phyloP scores from a whole-genome alignment of 1,140 invertebrate genomes.

The Microplitis demolitor region DNA sequence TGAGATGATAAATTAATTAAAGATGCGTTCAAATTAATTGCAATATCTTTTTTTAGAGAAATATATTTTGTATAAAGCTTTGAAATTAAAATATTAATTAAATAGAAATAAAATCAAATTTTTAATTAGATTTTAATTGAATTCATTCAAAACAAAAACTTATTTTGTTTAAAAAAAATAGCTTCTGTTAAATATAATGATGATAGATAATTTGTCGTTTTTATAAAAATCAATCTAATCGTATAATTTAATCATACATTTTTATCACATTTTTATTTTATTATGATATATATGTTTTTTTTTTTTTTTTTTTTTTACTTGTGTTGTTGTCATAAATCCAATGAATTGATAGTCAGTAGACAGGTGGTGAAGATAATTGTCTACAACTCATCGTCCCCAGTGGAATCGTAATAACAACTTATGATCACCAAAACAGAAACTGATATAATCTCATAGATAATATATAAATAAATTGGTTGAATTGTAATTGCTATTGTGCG shows the following conservation, averaged over 20 bases:
- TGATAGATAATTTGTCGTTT: not conserved
- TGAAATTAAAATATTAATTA: too few species aligned
- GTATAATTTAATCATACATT: not conserved
- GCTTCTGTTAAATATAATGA: not conserved
- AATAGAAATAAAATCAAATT: too few species aligned
- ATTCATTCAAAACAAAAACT: too few species aligned
- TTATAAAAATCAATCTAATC: not conserved
- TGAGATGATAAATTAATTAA: too few species aligned
- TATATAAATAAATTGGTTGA: constrained; percentile 53
- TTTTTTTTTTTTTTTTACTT: not conserved
- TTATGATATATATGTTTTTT: not conserved
- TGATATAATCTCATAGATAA: constrained; percentile 40
- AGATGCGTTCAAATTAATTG: too few species aligned
- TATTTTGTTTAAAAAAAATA: too few species aligned
- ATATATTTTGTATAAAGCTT: too few species aligned
- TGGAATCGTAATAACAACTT: constrained; percentile 27
- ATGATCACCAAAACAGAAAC: constrained; percentile 25
- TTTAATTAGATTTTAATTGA: too few species aligned
- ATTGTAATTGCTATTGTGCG: constrained; percentile 62
- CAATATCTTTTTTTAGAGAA: too few species aligned
- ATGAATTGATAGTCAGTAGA: not conserved
- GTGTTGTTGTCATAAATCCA: not conserved
- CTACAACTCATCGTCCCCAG: constrained; percentile 16
- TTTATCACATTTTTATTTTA: not conserved
- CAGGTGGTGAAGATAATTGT: constrained; percentile 32